These are phyloP conservation scores for Rhagonycha fulva DNA, from an alignment of 2,888 invertebrate species.

Conservation along the genomic window DNA sequence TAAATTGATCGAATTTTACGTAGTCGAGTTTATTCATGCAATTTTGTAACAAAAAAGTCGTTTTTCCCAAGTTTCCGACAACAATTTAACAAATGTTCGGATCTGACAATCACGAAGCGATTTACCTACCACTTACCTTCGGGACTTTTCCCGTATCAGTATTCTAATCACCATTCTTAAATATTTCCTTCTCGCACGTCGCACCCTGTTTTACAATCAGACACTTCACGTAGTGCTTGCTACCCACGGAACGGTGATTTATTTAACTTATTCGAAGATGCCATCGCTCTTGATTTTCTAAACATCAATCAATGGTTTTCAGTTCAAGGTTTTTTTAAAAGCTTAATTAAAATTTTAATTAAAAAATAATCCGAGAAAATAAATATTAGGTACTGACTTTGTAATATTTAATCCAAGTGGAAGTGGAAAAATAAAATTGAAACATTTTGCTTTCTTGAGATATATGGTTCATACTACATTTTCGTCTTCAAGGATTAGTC, in stretches of 20 bases:
- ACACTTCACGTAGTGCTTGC: not conserved
- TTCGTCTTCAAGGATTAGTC: not conserved
- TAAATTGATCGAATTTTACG: not conserved
- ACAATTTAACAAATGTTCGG: conserved; percentile 11
- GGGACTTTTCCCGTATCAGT: conserved; percentile 14
- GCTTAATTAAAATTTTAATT: not conserved
- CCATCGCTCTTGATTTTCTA: conserved; percentile 13
- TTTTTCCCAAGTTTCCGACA: conserved; percentile 7
- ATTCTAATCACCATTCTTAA: conserved; percentile 13
- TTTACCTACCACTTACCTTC: conserved; percentile 4
- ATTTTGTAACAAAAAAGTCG: conserved; percentile 6
- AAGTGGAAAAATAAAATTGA: not conserved
- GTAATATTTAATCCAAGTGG: not conserved
- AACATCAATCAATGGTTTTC: not conserved
- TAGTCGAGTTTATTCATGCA: not conserved
- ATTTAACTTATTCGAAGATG: conserved; percentile 19
- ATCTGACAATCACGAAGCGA: conserved; percentile 7
- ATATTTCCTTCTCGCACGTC: conserved; percentile 11
- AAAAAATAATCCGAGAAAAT: not conserved
- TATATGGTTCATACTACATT: not conserved
- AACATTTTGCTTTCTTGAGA: not conserved
- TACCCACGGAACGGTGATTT: conserved; percentile 10
- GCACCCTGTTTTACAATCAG: conserved; percentile 17
- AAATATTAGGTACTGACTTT: not conserved
- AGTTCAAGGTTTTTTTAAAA: not conserved